phyloP scores from a whole-genome alignment of 2,797 vertebrate species.

The Myiothlypis coronata region DNA sequence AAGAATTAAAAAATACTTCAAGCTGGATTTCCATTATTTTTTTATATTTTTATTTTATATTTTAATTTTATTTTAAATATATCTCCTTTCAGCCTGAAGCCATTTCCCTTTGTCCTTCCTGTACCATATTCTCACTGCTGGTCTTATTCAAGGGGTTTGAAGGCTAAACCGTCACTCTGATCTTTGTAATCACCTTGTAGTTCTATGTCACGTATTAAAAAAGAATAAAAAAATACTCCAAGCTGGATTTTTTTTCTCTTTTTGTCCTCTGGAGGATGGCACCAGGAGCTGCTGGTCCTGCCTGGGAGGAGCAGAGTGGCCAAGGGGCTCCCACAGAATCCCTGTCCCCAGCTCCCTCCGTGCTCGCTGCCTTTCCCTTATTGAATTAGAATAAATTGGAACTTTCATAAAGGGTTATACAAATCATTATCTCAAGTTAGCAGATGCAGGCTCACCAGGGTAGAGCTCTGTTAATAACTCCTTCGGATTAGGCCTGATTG shows the following conservation, averaged over 20 bases:
- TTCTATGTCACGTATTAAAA: fast-evolving
- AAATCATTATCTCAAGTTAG: conserved; percentile 83
- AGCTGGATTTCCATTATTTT: no score
- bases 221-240: no score
- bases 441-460: conserved; percentile 79
- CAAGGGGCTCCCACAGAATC: background rate
- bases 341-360: background rate
- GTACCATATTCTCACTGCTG: no score
- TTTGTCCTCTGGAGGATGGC: background rate
- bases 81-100: background rate
- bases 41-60: no score
- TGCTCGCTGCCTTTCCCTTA: conserved; percentile 69
- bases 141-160: background rate
- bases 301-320: background rate
- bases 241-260: background rate
- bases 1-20: no score
- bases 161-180: background rate
- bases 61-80: background rate
- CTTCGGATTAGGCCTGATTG: conserved; percentile 81
- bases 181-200: background rate
- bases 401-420: conserved; percentile 80
- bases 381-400: conserved; percentile 83
- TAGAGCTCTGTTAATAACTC: conserved; percentile 81
- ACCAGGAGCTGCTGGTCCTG: background rate
- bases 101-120: background rate